Base-by-base conservation (phyloP, 1,140 invertebrate genomes). In the Planococcus citri region DNA sequence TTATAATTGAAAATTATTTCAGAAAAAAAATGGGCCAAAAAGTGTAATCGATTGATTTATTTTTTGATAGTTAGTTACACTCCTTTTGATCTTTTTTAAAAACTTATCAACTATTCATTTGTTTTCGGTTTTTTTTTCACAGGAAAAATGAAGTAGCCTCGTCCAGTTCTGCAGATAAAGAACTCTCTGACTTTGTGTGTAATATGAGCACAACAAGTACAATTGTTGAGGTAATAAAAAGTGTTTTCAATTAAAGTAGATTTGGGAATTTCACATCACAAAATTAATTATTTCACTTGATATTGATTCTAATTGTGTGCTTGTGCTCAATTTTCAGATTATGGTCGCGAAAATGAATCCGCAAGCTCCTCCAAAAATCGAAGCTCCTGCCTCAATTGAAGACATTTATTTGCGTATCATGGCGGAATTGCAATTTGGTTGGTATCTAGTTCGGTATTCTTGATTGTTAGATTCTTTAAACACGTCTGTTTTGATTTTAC, bases 371-470 rank as follows among this genome's bases (percentile, higher is more conserved):
- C 22, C 83, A 3, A 82, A 86, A 68, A 75, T 80, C 58, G 80
- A 81, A 0, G 67, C 83, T 0, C 76, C 77, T 78, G 78, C 77
- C 37, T 84, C 86, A 0, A 74, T 86, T 21, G 86, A 88, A 68
- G 86, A 91, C 75, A 82, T 88, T 27, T 95, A 95, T 78, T 81
- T 94, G 58, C 86, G 87, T 74, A 83, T 91, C 69, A 94, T 96
- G 90, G 90, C 90, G 75, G 86, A 84, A 73, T 80, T 93, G 68
- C 92, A 95, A 80, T 95, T 95, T 79, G 89, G 89, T 91, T 77
- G 80, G 84, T 76, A 21, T 20, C 10, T 1, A 22, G 25, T n/a
- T n/a, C n/a, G n/a, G n/a, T n/a, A n/a, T n/a, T n/a, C n/a, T n/a
- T n/a, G n/a, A n/a, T n/a, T n/a, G n/a, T n/a, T n/a, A n/a, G n/a